A percentile compares a stretch with the other conserved stretches of the same genome.
Evolutionary conservation across 2,113 vertebrate genomes (phyloP).

Genomic region (Lagopus leucura): DNA sequence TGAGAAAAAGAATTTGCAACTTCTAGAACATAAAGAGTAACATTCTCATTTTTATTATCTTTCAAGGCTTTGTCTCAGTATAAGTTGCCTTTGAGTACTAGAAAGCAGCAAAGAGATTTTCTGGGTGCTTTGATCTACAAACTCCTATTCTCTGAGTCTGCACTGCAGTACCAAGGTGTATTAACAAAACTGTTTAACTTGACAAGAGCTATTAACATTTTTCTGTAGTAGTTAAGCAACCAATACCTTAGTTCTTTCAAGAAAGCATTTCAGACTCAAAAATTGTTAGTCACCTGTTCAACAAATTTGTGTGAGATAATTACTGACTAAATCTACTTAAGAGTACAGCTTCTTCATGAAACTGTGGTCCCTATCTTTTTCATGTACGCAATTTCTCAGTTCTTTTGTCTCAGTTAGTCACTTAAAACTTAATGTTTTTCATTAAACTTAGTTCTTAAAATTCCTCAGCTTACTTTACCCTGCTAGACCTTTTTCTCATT

Average conservation of each 20-base stretch:
- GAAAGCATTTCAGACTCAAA: not conserved
- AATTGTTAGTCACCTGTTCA: not conserved
- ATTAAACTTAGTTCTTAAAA: not conserved
- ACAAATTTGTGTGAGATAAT: not conserved
- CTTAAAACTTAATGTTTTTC: not conserved
- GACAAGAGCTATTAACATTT: not conserved
- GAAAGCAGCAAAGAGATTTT: not conserved
- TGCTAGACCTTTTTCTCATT: not conserved
- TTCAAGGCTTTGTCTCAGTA: not conserved
- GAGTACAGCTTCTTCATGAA: not conserved
- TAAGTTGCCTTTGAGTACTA: not conserved
- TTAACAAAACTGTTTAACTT: not conserved
- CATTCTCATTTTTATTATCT: not conserved
- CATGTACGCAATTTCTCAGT: not conserved
- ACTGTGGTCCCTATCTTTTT: not conserved
- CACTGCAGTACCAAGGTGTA: not conserved
- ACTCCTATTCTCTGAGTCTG: not conserved
- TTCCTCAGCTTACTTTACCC: not conserved
- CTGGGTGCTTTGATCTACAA: not conserved
- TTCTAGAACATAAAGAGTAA: not conserved
- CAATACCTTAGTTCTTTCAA: not conserved
- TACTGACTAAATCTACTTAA: not conserved
- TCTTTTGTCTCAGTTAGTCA: not conserved
- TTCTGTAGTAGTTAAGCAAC: not conserved
- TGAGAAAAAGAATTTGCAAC: not conserved